Evolutionary conservation across 2,113 vertebrate genomes (phyloP), one percentile per base, ranked within the genome.

Genomic region (Nesoenas mayeri): DNA sequence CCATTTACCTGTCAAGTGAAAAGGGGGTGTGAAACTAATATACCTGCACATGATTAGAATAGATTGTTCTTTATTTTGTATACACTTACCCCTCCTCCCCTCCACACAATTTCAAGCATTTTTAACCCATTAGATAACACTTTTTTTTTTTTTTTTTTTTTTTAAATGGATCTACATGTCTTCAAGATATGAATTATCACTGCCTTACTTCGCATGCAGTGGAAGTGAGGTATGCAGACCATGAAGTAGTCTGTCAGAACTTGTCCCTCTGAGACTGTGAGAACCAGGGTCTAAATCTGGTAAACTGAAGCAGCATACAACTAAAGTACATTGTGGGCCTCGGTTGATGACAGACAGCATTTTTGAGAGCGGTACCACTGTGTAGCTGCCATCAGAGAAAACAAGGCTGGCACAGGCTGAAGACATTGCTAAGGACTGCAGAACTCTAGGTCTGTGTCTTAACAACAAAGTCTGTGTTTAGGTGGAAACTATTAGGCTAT

Each of bases 1-100:
- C 95, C 89, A 94, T 97, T 98, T 98, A 98, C 97, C 96, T 98
- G 93, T 96, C 94, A 97, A 97, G 92, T 92, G 57, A 96, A 97
- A 98, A 95, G 57, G 92, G 26, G 47, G 15, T 91, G 51, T 92
- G 67, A 95, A 97, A 88, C 44, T 82, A 89, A 8, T 91, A 32
- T 92, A 70, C 48, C n/a, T 73, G 57, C 48, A 95, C 78, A 94
- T 95, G 97, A 96, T 97, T 97, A 91, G 71, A 88, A 79, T 50
- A 89, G 64, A 82, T 17, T 10, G 61, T 56, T 90, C 80, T 69
- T 92, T 95, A 54, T 91, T 95, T 89, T 72, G 5, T 32, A 34
- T 47, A 47, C 9, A 10, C 44, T 47, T 47, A 10, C 44, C 44
- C 18, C 44, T 47, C 44, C 18, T 47, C 44, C 44, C 44, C 44